phyloP scores from a whole-genome alignment of 2,888 invertebrate species.

The Stictocephala bisonia region DNA sequence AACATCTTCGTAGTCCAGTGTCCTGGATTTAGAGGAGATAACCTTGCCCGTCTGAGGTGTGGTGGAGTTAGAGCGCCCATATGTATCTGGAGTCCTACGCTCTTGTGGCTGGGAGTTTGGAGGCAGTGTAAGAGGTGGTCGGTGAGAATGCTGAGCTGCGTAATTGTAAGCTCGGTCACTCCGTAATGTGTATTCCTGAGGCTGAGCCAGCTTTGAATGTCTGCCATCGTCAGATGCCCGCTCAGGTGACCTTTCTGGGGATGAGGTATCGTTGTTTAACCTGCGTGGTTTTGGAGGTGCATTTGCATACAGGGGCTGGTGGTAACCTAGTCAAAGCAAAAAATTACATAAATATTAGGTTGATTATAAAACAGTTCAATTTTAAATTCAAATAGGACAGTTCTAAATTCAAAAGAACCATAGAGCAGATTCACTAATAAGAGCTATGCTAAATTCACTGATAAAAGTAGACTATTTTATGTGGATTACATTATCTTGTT shows the following conservation, averaged over 20 bases:
- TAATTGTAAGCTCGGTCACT: slow-evolving; percentile 41
- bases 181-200: slow-evolving; percentile 18
- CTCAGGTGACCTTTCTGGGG: slow-evolving; percentile 53
- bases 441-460: no score
- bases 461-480: no score
- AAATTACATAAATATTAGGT: no score
- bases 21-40: slow-evolving; percentile 46
- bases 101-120: slow-evolving; percentile 64
- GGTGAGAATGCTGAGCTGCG: slow-evolving; percentile 44
- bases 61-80: slow-evolving; percentile 72
- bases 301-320: slow-evolving; percentile 86
- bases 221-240: slow-evolving; percentile 45
- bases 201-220: slow-evolving; percentile 34
- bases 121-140: slow-evolving; percentile 41
- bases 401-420: no score
- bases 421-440: no score
- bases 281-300: slow-evolving; percentile 90
- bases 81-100: slow-evolving; percentile 85
- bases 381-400: no score
- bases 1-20: slow-evolving; percentile 55
- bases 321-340: no score
- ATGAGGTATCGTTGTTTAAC: slow-evolving; percentile 72
- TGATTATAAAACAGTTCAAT: no score
- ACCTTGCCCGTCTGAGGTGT: slow-evolving; percentile 46
- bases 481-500: no score